These are phyloP conservation scores for Hyposoter dolosus DNA, from an alignment of 2,888 invertebrate species.

Conservation along the genomic window DNA sequence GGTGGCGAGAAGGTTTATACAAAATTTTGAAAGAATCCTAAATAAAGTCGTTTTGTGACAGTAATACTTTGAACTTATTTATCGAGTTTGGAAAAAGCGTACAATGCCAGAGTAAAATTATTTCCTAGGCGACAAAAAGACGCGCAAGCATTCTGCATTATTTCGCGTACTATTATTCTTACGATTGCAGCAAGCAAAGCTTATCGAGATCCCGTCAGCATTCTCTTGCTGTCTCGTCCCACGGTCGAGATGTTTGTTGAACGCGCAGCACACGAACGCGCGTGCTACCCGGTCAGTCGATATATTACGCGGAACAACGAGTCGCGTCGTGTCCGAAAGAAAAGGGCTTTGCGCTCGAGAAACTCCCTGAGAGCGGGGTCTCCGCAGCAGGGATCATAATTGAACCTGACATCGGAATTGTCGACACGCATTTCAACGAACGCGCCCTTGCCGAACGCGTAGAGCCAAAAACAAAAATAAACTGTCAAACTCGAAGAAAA, in stretches of 20 bases:
- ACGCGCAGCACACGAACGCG: slow-evolving; percentile 18
- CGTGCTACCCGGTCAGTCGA: slow-evolving; percentile 9
- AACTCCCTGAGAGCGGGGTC: background rate
- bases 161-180: background rate
- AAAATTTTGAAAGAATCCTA: no score
- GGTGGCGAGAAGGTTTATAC: no score
- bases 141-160: background rate
- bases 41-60: no score
- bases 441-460: background rate
- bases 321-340: slow-evolving; percentile 5
- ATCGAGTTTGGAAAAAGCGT: background rate
- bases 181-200: background rate
- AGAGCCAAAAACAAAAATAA: background rate
- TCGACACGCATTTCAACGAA: background rate
- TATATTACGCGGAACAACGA: slow-evolving; percentile 17
- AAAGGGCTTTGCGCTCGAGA: background rate
- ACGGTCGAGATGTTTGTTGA: slow-evolving; percentile 1
- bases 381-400: background rate
- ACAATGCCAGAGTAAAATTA: background rate
- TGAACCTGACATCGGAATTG: background rate
- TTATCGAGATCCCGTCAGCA: slow-evolving; percentile 14
- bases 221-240: slow-evolving; percentile 4
- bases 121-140: background rate
- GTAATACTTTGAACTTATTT: no score
- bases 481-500: background rate